Base-by-base conservation (phyloP, 2,113 vertebrate species). In the Tragulus kanchil region DNA sequence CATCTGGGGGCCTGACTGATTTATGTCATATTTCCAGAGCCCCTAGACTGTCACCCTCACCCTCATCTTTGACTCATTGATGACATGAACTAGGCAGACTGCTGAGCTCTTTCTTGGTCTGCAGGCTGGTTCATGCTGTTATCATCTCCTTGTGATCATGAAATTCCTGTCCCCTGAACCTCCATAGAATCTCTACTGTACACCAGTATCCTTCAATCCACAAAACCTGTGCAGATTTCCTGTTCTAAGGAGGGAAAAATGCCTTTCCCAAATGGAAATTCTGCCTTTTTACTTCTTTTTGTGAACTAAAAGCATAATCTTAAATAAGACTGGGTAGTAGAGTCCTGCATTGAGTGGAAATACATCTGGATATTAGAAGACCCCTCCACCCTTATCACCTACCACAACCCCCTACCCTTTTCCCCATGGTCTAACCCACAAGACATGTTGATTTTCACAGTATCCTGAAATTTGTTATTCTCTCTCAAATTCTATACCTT, bases 1-100 rank as follows among this genome's bases (percentile, higher is more conserved):
- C 84, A 81, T 48, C 92, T 91, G 94, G 42, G 54, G 13, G 56
- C 67, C 79, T 95, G 96, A 96, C 62, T 87, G 86, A 94, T 93
- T 87, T 50, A 87, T 91, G 87, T 1, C n/a, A 0, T 8, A 14
- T 56, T 95, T 97, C 95, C 96, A 78, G 64, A 92, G 59, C 16
- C 75, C 75, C 14, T 42, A 77, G 50, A 50, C 85, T 19, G 16
- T 92, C 59, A n/a, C 50, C 23, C 82, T 0, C 19, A 45, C n/a
- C n/a, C n/a, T n/a, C n/a, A n/a, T 36, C 5, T 93, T 54, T 79
- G 73, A 87, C 86, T 86, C 83, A n/a, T 0, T 14, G 14, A 50
- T 89, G 82, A 61, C 61, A 56, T 42, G 52, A 28, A 54, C 83
- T 42, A 0, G 31, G 54, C 48, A 50, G 75, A 78, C 4, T 1